A percentile compares a stretch with the other conserved stretches of the same genome.
Conservation (phyloP, 2,797 vertebrate genomes). For the Pangasius krempfi region DNA sequence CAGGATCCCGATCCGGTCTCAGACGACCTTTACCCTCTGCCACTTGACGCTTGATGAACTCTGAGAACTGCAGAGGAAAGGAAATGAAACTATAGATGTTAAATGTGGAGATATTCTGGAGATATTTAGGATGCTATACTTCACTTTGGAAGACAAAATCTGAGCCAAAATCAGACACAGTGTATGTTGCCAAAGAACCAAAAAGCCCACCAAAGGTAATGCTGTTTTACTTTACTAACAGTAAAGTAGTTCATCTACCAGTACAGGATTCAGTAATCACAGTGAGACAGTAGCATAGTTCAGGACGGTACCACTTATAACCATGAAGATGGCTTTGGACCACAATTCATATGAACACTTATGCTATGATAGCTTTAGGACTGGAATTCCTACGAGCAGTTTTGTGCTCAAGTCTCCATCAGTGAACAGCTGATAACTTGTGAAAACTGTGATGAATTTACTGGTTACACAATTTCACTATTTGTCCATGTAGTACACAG, state of each 20-base stretch:
- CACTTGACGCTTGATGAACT: constrained; percentile 89
- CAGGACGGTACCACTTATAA: no score
- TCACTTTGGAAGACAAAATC: background rate
- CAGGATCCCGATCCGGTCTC: constrained; percentile 81
- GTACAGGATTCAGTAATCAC: background rate
- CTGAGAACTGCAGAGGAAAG: constrained; percentile 78
- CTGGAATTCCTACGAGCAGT: no score
- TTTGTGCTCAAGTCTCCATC: no score
- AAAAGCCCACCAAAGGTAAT: background rate
- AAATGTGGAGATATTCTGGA: background rate
- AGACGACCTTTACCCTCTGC: constrained; percentile 87
- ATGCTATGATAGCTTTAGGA: no score
- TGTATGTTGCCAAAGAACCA: no score
- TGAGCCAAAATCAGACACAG: background rate
- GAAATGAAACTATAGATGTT: background rate
- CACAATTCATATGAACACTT: no score
- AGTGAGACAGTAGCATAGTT: background rate
- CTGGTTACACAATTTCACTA: no score
- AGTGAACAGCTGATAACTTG: no score
- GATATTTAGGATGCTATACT: no score
- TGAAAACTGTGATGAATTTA: no score
- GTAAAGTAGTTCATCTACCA: background rate
- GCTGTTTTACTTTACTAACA: background rate
- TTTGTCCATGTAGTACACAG: no score
- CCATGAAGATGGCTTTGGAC: no score